phyloP scores from a whole-genome alignment of 2,113 vertebrate species.

The Orycteropus afer region DNA sequence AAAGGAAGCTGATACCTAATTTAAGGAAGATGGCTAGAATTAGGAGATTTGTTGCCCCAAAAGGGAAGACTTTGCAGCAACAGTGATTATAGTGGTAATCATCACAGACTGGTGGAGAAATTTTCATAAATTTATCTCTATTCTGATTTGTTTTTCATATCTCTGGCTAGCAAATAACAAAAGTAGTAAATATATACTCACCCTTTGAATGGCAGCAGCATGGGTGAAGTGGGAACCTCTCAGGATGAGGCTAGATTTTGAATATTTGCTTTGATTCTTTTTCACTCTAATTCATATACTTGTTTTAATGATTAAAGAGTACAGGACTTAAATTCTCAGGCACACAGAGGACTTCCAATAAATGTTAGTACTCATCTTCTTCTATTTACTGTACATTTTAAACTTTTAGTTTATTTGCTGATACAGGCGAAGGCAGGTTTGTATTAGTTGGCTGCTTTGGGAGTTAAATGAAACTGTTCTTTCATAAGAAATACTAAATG shows the following conservation, averaged over 20 bases:
- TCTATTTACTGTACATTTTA: neutral
- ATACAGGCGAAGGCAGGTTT: neutral
- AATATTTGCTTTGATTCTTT: slow-evolving; percentile 42
- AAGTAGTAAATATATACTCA: neutral
- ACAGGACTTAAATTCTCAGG: neutral
- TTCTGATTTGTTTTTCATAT: neutral
- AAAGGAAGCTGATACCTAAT: neutral
- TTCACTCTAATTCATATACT: neutral
- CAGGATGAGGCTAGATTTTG: neutral
- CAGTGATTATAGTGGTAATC: neutral
- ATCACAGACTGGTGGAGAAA: neutral
- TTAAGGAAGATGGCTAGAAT: neutral
- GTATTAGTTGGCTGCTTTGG: neutral
- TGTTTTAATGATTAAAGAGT: slow-evolving; percentile 21
- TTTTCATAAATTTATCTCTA: neutral
- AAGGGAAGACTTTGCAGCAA: neutral
- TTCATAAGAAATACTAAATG: neutral
- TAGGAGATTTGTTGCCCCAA: neutral
- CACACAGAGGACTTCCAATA: neutral
- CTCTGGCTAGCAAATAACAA: neutral
- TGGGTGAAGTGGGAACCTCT: neutral
- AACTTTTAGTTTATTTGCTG: slow-evolving; percentile 3
- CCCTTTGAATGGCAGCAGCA: neutral
- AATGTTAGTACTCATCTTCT: slow-evolving; percentile 24
- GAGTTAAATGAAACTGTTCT: neutral